A percentile compares a stretch with the other conserved stretches of the same genome.
Conservation (phyloP, 2,113 vertebrate genomes). For the Peromyscus leucopus region DNA sequence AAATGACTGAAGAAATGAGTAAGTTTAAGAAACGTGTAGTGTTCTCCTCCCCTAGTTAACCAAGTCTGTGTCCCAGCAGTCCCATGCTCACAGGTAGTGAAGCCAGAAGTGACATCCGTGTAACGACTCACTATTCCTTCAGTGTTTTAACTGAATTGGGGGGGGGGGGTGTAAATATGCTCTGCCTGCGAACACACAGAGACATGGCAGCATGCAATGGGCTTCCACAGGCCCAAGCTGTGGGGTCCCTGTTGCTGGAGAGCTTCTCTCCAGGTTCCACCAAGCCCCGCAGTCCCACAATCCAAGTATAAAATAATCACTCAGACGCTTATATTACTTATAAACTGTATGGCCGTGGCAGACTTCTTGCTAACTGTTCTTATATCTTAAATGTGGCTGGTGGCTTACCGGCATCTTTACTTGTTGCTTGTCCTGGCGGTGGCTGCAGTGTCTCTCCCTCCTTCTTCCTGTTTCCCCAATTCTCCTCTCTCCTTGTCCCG, state of each 20-base stretch:
- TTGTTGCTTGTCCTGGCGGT: too few species aligned
- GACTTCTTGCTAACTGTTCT: too few species aligned
- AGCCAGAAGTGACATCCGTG: neutral
- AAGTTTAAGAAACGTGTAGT: slow-evolving; percentile 81
- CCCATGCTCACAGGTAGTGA: neutral
- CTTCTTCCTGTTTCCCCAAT: too few species aligned
- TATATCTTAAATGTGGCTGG: too few species aligned
- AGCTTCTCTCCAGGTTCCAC: too few species aligned
- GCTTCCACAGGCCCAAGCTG: neutral
- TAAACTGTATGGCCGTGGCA: too few species aligned
- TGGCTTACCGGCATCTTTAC: too few species aligned
- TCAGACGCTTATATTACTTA: too few species aligned
- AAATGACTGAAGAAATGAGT: slow-evolving; percentile 99
- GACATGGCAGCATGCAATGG: neutral
- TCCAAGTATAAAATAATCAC: too few species aligned
- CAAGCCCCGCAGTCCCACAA: too few species aligned
- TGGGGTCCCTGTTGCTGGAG: neutral
- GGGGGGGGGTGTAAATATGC: neutral
- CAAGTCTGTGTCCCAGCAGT: neutral
- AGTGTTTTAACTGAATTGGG: neutral
- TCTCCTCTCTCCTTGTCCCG: too few species aligned
- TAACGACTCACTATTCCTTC: neutral
- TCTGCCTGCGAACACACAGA: neutral
- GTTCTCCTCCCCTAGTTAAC: slow-evolving; percentile 26
- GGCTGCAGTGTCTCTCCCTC: too few species aligned